A percentile compares a stretch with the other conserved stretches of the same genome.
These are phyloP conservation scores for Sebastes taczanowskii DNA, from an alignment of 2,797 vertebrate species.

Conservation along the genomic window DNA sequence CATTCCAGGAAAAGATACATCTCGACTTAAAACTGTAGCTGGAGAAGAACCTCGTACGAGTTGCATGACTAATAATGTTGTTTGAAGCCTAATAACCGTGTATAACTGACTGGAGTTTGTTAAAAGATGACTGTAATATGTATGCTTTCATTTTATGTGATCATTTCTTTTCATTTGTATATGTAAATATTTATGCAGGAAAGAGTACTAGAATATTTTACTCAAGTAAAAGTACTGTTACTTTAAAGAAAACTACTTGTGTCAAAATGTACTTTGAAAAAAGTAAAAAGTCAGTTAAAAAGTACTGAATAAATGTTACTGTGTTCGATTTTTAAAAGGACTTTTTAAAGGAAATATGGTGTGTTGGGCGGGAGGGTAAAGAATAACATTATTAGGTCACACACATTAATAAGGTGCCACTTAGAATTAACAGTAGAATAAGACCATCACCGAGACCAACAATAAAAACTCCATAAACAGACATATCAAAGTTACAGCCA, in stretches of 20 bases:
- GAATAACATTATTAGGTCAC: not conserved
- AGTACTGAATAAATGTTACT: not conserved
- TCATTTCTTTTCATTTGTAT: not conserved
- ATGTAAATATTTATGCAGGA: not conserved
- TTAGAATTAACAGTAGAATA: not conserved
- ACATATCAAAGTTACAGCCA: not conserved
- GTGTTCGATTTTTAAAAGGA: not conserved
- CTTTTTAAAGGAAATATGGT: not conserved
- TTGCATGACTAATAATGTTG: conserved; percentile 32
- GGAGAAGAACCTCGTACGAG: conserved; percentile 31
- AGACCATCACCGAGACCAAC: not conserved
- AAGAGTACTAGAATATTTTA: no score
- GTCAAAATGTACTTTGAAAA: accelerated
- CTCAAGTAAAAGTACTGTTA: no score
- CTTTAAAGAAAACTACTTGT: no score
- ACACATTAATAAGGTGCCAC: not conserved
- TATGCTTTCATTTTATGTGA: conserved; percentile 6
- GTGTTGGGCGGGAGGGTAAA: not conserved
- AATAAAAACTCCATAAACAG: not conserved
- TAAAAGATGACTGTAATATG: conserved; percentile 1
- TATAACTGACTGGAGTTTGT: not conserved
- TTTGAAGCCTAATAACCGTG: conserved; percentile 36
- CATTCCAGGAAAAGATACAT: conserved; percentile 53
- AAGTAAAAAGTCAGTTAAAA: no score
- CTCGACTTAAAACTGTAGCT: conserved; percentile 44